Percentiles rank a stretch among this genome's conserved stretches.
These are phyloP conservation scores for Peromyscus polionotus DNA, from an alignment of 2,113 vertebrate species.

Conservation along the genomic window DNA sequence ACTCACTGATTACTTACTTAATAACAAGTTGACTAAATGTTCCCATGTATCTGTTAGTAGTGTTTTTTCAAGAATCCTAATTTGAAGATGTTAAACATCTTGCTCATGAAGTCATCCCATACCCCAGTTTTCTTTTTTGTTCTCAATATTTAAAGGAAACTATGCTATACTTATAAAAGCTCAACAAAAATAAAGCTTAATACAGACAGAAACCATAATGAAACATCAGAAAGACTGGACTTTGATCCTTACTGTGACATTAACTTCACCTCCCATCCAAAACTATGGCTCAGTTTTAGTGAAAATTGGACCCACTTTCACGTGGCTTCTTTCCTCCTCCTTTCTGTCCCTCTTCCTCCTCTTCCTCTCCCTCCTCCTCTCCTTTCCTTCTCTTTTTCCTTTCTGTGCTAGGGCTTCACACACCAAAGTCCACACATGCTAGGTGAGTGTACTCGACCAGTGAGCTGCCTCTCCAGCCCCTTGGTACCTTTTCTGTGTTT, in stretches of 20 bases:
- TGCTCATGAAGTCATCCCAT: constrained; percentile 24
- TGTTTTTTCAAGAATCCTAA: constrained; percentile 52
- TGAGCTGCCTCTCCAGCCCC: neutral
- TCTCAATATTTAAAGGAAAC: constrained; percentile 62
- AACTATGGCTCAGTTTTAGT: neutral
- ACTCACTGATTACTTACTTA: neutral
- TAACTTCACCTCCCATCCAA: neutral
- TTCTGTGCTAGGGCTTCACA: neutral
- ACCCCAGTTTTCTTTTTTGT: constrained; percentile 41
- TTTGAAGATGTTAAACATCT: constrained; percentile 56
- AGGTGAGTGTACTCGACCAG: neutral
- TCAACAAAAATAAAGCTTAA: constrained; percentile 33
- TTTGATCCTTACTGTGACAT: neutral
- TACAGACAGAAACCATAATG: neutral
- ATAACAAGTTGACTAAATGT: constrained; percentile 38
- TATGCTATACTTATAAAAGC: constrained; percentile 22
- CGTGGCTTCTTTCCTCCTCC: neutral
- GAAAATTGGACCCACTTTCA: neutral
- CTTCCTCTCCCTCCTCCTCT: neutral
- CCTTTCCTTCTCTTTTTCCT: neutral
- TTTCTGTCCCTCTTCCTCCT: neutral
- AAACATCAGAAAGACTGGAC: neutral
- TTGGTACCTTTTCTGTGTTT: neutral
- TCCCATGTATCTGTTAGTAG: constrained; percentile 61
- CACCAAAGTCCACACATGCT: neutral